These are phyloP conservation scores for Sinhomidia bicolor DNA, from an alignment of 2,888 invertebrate genomes.

Conservation along the genomic window DNA sequence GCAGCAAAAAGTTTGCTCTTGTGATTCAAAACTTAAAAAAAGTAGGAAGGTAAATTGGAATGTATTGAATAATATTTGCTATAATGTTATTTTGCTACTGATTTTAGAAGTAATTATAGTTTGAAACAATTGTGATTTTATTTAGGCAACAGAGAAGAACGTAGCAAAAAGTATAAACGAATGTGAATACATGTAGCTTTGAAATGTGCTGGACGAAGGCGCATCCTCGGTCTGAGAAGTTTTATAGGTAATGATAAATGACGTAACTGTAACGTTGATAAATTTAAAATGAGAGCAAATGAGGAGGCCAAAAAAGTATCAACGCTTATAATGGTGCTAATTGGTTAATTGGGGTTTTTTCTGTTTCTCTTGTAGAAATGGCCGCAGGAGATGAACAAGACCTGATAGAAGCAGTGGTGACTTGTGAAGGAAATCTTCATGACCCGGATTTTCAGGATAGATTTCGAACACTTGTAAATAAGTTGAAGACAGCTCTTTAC, in stretches of 20 bases:
- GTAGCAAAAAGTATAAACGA: neutral
- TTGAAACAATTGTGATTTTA: too few species aligned
- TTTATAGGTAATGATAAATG: constrained; percentile 57
- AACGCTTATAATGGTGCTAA: too few species aligned
- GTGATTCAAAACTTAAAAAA: too few species aligned
- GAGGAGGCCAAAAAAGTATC: too few species aligned
- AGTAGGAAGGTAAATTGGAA: too few species aligned
- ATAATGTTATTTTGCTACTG: too few species aligned
- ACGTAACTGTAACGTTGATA: neutral
- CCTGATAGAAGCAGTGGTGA: constrained; percentile 90
- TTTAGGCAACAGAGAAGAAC: neutral
- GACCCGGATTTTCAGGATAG: constrained; percentile 93
- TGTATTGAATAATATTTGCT: too few species aligned
- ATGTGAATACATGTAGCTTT: constrained; percentile 62
- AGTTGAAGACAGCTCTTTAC: constrained; percentile 89
- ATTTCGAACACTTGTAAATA: constrained; percentile 89
- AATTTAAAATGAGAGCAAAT: neutral
- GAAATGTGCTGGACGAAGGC: constrained; percentile 73
- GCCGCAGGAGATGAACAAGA: constrained; percentile 92
- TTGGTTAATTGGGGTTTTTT: neutral
- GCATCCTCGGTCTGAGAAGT: constrained; percentile 68
- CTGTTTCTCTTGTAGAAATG: constrained; percentile 84
- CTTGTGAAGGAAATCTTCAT: constrained; percentile 94
- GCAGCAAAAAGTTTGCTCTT: too few species aligned
- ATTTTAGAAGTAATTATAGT: too few species aligned